Percentiles rank a stretch among this genome's conserved stretches.
Evolutionary conservation across 2,888 invertebrate species (phyloP).

Genomic region (Strigamia transsilvanica): DNA sequence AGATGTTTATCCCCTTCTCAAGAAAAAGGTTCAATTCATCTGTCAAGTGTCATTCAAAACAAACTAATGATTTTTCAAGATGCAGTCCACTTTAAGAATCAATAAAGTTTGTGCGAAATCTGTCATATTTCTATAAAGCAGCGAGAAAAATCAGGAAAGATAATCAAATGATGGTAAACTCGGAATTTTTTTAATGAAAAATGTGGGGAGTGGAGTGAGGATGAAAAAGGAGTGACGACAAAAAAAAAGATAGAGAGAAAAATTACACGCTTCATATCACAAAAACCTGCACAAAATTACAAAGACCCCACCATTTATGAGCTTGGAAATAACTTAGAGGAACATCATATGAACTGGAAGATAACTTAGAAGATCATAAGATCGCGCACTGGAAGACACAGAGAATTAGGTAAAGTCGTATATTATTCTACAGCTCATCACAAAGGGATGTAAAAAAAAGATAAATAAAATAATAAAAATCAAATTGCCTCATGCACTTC

Average conservation of each 20-base stretch:
- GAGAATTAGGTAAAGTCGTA: constrained; percentile 41
- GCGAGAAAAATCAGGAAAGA: constrained; percentile 13
- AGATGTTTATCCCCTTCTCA: constrained; percentile 31
- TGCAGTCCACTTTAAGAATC: constrained; percentile 42
- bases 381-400: constrained; percentile 29
- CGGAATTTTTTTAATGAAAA: constrained; percentile 23
- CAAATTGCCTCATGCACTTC: background rate
- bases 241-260: constrained; percentile 24
- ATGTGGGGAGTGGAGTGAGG: background rate
- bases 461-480: background rate
- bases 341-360: constrained; percentile 45
- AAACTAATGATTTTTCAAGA: constrained; percentile 47
- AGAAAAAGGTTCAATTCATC: constrained; percentile 27
- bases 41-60: constrained; percentile 48
- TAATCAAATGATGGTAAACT: constrained; percentile 39
- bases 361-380: constrained; percentile 49
- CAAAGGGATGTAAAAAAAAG: background rate
- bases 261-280: constrained; percentile 35
- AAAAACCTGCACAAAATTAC: constrained; percentile 38
- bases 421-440: constrained; percentile 15
- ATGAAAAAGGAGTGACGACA: background rate
- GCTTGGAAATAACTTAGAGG: constrained; percentile 41
- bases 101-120: constrained; percentile 13
- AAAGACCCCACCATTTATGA: constrained; percentile 20
- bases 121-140: constrained; percentile 14